Conservation (phyloP, 2,113 vertebrate genomes). For the Nibea albiflora region DNA sequence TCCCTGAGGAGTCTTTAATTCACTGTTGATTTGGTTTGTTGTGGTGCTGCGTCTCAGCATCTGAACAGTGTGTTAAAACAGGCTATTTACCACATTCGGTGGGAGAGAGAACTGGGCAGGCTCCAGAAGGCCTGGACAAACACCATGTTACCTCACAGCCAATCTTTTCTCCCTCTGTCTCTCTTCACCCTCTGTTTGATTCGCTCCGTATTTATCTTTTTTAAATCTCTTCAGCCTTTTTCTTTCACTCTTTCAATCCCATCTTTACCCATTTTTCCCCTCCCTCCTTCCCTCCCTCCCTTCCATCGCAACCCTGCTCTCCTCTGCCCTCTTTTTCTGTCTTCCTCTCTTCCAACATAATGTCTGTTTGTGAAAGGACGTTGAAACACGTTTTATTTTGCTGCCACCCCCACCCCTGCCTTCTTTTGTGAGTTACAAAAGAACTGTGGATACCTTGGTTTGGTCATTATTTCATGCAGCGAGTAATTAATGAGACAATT, state of each 20-base stretch:
- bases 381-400: constrained; percentile 57
- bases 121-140: constrained; percentile 68
- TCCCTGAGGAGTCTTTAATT: constrained; percentile 72
- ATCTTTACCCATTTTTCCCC: neutral
- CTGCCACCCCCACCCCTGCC: constrained; percentile 34
- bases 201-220: constrained; percentile 43
- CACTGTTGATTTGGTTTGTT: constrained; percentile 74
- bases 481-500: constrained; percentile 79
- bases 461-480: constrained; percentile 66
- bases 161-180: constrained; percentile 48
- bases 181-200: constrained; percentile 38
- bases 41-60: constrained; percentile 62
- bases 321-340: constrained; percentile 57
- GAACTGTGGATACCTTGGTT: constrained; percentile 56
- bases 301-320: constrained; percentile 34
- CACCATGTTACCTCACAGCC: constrained; percentile 45
- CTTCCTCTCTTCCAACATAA: constrained; percentile 55
- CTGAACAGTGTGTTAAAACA: constrained; percentile 73
- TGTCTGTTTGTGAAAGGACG: constrained; percentile 65
- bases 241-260: constrained; percentile 24
- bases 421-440: constrained; percentile 68
- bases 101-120: constrained; percentile 62
- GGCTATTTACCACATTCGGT: constrained; percentile 66
- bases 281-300: constrained; percentile 1
- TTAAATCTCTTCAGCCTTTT: constrained; percentile 34